Conservation (phyloP, 2,113 vertebrate genomes). For the Clinocottus analis region DNA sequence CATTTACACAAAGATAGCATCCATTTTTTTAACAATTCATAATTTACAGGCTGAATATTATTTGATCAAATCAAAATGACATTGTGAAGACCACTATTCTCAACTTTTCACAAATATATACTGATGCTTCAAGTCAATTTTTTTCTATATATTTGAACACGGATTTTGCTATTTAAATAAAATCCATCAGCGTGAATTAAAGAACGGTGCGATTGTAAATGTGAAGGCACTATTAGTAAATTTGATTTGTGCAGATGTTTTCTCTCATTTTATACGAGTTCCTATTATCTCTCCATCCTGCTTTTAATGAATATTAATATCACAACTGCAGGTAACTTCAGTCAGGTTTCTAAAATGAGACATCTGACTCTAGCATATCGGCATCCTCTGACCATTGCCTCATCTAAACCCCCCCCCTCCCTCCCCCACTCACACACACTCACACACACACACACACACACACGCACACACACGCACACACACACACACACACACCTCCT, state of each 20-base stretch:
- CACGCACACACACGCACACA: no score
- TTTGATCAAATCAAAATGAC: neutral
- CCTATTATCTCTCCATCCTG: no score
- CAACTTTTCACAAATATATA: neutral
- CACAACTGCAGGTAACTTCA: slow-evolving; percentile 3
- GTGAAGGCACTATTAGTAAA: slow-evolving; percentile 2
- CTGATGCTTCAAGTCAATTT: neutral
- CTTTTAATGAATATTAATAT: neutral
- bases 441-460: no score
- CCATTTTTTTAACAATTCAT: slow-evolving; percentile 14
- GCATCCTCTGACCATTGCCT: slow-evolving; percentile 47
- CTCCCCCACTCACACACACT: neutral
- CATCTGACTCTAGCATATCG: slow-evolving; percentile 34
- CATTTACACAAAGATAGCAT: slow-evolving; percentile 16
- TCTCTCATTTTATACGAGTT: neutral
- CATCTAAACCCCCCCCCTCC: neutral
- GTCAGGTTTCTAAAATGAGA: slow-evolving; percentile 17
- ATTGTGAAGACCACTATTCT: neutral
- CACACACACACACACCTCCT: slow-evolving; percentile 47
- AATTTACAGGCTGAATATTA: neutral
- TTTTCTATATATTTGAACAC: neutral
- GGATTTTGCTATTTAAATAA: no score
- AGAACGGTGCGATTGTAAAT: neutral
- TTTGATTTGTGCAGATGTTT: neutral
- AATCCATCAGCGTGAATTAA: neutral